Evolutionary conservation across 2,113 vertebrate species (phyloP).

Genomic region (Anhinga rufa): DNA sequence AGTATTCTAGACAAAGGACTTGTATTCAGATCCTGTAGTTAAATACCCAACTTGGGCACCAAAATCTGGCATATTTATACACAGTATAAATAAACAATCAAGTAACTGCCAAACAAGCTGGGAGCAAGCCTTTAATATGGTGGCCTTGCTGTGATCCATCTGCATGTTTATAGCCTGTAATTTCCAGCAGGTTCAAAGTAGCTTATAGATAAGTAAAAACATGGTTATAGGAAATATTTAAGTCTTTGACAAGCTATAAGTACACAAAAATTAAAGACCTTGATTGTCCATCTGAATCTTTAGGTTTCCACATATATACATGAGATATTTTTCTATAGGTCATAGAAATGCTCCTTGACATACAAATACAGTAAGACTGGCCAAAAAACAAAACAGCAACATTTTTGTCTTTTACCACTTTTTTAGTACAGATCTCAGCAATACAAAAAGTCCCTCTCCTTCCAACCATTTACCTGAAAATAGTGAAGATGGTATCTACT

Average conservation of each 20-base stretch:
- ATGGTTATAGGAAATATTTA: background rate
- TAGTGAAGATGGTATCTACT: background rate
- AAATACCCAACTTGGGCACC: background rate
- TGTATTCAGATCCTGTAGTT: accelerated
- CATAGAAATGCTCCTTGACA: background rate
- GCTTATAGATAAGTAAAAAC: background rate
- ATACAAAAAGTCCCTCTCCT: background rate
- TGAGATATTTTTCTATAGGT: accelerated
- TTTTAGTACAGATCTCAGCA: too few relatives aligned
- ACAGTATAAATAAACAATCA: background rate
- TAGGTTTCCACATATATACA: background rate
- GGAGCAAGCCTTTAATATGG: accelerated
- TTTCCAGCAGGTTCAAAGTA: background rate
- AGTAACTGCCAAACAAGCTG: background rate
- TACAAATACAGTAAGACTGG: background rate
- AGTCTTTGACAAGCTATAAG: background rate
- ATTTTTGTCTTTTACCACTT: background rate
- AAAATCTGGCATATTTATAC: background rate
- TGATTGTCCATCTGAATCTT: accelerated
- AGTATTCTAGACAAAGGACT: background rate
- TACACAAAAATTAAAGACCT: background rate
- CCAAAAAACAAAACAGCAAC: background rate
- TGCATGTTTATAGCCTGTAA: background rate
- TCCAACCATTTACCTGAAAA: background rate
- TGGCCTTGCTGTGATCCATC: background rate